These are phyloP conservation scores for Brachyptera risi DNA, from an alignment of 2,888 invertebrate species.

Conservation along the genomic window DNA sequence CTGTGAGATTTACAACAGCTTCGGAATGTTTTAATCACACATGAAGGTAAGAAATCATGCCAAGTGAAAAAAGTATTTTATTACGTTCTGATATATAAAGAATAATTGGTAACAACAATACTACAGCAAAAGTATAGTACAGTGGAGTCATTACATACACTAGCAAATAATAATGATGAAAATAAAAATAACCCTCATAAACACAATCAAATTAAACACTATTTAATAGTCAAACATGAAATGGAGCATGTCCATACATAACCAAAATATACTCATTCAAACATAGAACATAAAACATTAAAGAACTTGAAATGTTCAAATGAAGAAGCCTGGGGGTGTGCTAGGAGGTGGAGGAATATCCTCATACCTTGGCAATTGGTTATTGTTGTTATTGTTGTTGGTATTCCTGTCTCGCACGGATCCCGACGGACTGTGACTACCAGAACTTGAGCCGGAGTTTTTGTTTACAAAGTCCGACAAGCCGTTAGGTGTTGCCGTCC, in stretches of 20 bases:
- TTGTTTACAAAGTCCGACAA: conserved; percentile 28
- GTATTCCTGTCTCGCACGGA: conserved; percentile 24
- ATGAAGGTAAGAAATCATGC: too few species aligned
- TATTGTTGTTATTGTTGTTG: conserved; percentile 33
- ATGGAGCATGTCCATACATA: too few species aligned
- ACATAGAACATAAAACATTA: too few species aligned
- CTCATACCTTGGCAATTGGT: conserved; percentile 34
- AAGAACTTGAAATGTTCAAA: too few species aligned
- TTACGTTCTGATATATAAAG: neutral
- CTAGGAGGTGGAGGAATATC: conserved; percentile 23
- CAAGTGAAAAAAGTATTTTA: neutral
- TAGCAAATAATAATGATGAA: neutral
- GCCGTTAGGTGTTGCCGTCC: conserved; percentile 21
- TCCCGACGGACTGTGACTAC: conserved; percentile 29
- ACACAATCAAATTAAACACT: too few species aligned
- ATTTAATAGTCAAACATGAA: too few species aligned
- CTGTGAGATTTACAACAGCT: too few species aligned
- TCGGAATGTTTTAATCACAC: too few species aligned
- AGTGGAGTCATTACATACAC: neutral
- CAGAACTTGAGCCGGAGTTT: conserved; percentile 29
- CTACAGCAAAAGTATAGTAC: too few species aligned
- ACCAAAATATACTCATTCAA: too few species aligned
- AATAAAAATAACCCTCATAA: neutral
- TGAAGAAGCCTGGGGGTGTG: conserved; percentile 33
- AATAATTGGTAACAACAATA: too few species aligned